Evolutionary conservation across 2,113 vertebrate genomes (phyloP), one percentile per base, ranked within the genome.

Genomic region (Saguinus imperator): DNA sequence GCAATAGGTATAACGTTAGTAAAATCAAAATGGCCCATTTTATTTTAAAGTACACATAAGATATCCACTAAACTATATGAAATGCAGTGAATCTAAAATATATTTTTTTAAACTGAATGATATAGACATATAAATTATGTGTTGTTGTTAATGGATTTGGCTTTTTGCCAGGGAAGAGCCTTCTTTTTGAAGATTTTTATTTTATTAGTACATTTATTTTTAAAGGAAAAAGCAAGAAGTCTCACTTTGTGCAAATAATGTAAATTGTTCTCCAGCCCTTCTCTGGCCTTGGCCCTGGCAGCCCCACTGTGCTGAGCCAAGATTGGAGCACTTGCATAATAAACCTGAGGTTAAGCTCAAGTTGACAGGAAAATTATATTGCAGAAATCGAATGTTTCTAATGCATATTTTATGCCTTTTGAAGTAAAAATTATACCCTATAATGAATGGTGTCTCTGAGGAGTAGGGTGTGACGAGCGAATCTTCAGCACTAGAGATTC

Each of bases 281-380:
- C 1, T 85, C 81, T 83, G 81, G 87, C 85, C 73, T 83, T 92
- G 90, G 35, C 88, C 94, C 80, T 12, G 0, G 64, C 64, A 73
- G 50, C 80, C 76, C 90, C n/a, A 82, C 40, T 37, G n/a, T 1
- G 4, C 40, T 40, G 48, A 81, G 86, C 7, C 18, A 66, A 88
- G 89, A 84, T 48, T 57, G 87, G 84, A 80, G 32, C 40, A 20
- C 87, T 86, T 95, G 87, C 85, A 87, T 91, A 94, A 95, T 88
- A 90, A 97, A 94, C 48, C 72, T 37, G n/a, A 97, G 96, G 92
- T 95, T 76, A 95, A 91, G 68, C 79, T 93, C 81, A 57, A 86
- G 95, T 75, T 98, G 98, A 98, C 94, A 86, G 37, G 96, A 97
- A 98, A 98, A 97, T 97, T 97, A 96, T n/a, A 93, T 85, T 35